These are phyloP conservation scores for Electrophaes corylata DNA, from an alignment of 2,888 invertebrate species.

Conservation along the genomic window DNA sequence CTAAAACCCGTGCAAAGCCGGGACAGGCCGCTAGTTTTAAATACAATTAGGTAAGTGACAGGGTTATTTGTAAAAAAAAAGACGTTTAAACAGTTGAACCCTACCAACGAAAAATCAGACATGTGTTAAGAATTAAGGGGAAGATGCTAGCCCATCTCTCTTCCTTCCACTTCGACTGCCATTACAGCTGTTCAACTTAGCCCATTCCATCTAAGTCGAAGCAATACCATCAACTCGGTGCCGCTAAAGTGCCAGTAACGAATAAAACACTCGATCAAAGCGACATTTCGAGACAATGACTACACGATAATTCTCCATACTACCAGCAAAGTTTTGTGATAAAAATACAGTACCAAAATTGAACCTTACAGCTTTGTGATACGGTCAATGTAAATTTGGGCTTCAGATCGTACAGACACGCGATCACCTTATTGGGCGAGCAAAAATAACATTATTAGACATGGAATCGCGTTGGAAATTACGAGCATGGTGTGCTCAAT, in stretches of 20 bases:
- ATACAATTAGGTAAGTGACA: background rate
- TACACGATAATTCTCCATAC: constrained; percentile 55
- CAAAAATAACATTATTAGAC: constrained; percentile 69
- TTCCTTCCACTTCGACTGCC: constrained; percentile 26
- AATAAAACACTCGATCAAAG: constrained; percentile 58
- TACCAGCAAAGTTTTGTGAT: constrained; percentile 50
- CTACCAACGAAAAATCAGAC: background rate
- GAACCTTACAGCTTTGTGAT: constrained; percentile 40
- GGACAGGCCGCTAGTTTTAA: too few relatives aligned
- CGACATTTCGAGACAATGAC: constrained; percentile 57
- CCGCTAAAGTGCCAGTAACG: constrained; percentile 51
- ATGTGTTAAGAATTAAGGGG: constrained; percentile 4
- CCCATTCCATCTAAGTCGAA: constrained; percentile 34
- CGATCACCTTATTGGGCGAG: constrained; percentile 61
- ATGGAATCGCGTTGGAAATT: constrained; percentile 57
- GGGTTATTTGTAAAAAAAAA: background rate
- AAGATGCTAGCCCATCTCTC: constrained; percentile 19
- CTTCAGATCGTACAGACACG: constrained; percentile 50
- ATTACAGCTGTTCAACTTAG: constrained; percentile 39
- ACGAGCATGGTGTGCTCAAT: constrained; percentile 61
- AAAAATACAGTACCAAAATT: constrained; percentile 40
- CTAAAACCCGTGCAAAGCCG: too few relatives aligned
- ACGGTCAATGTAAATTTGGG: constrained; percentile 37
- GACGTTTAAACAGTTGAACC: background rate
- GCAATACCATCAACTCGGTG: constrained; percentile 47